Evolutionary conservation across 2,113 vertebrate species (phyloP).

Genomic region (Oreamnos americanus): DNA sequence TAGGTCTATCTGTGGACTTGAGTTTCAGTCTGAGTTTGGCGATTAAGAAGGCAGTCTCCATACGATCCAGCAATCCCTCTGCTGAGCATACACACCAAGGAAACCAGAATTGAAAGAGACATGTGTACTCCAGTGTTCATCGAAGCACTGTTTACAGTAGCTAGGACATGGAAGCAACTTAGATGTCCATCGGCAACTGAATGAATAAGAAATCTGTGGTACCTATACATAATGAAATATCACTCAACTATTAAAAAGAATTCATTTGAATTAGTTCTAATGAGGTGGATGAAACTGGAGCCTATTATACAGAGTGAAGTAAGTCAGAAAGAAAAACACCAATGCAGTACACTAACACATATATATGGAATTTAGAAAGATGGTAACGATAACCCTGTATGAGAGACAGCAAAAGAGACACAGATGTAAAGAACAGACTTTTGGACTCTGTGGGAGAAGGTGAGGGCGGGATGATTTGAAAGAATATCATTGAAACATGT

Average conservation of each 20-base stretch:
- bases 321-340: background rate
- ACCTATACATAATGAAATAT: background rate
- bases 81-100: background rate
- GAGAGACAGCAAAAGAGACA: background rate
- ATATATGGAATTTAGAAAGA: background rate
- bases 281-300: background rate
- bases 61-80: background rate
- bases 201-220: background rate
- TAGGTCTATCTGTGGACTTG: background rate
- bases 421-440: background rate
- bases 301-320: accelerated
- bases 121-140: background rate
- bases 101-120: background rate
- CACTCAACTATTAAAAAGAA: background rate
- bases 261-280: background rate
- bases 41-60: background rate
- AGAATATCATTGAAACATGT: background rate
- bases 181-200: background rate
- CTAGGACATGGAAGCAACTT: background rate
- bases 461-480: background rate
- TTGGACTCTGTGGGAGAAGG: background rate
- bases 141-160: background rate
- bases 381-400: background rate
- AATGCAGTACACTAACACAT: background rate
- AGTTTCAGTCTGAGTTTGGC: background rate